Conservation (phyloP, 1,140 invertebrate species). For the Leptestheria dahalacensis region DNA sequence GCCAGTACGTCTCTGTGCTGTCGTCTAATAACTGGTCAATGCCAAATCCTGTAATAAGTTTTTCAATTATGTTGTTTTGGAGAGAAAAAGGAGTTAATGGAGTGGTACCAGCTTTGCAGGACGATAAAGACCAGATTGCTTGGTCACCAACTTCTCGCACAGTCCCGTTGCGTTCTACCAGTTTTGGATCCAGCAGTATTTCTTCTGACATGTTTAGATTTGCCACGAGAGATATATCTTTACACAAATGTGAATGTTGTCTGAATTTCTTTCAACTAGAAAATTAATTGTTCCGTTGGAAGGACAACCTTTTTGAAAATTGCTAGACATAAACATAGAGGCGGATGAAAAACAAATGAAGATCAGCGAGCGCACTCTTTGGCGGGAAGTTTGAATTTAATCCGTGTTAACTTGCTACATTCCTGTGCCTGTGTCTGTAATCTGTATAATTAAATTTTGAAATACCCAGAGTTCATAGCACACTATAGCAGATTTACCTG, state of each 20-base stretch:
- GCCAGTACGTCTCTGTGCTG: constrained; percentile 95
- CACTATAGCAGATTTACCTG: no score
- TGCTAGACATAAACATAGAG: no score
- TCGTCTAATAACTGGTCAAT: constrained; percentile 92
- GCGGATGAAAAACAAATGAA: no score
- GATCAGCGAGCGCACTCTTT: no score
- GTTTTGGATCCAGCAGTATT: constrained; percentile 34
- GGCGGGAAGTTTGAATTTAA: no score
- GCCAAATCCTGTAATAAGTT: constrained; percentile 61
- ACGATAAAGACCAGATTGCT: constrained; percentile 95
- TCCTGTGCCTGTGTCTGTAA: no score
- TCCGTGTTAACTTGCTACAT: no score
- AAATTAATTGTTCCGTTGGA: neutral
- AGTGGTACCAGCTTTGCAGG: constrained; percentile 78
- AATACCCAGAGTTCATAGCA: no score
- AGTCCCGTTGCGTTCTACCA: constrained; percentile 38
- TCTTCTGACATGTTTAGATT: constrained; percentile 6
- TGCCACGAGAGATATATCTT: neutral
- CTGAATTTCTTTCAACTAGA: neutral
- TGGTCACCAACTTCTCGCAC: constrained; percentile 87
- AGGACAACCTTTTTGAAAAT: neutral
- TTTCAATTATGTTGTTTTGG: neutral
- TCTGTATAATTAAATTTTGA: no score
- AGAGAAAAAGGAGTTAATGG: constrained; percentile 8
- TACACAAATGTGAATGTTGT: neutral